Evolutionary conservation across 2,113 vertebrate species (phyloP).

Genomic region (Sciurus niger): DNA sequence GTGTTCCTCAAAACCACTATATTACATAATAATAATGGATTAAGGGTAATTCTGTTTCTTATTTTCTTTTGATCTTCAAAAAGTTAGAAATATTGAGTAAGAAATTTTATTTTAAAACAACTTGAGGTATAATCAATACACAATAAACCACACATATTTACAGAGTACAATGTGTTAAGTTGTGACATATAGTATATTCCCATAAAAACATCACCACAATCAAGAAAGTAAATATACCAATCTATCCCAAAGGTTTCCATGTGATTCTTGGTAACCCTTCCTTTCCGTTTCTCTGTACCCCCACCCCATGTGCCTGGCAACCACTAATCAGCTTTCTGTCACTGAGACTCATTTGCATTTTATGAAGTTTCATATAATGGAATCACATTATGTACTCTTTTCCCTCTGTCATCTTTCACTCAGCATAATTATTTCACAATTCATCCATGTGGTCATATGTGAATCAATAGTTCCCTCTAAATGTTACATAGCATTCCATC

Average conservation of each 20-base stretch:
- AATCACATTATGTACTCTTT: neutral
- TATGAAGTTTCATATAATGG: neutral
- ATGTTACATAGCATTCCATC: neutral
- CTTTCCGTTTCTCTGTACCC: accelerated
- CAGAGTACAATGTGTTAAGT: neutral
- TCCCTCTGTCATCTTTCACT: neutral
- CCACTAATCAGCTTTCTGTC: neutral
- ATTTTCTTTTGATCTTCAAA: constrained; percentile 18
- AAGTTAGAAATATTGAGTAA: neutral
- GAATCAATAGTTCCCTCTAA: neutral
- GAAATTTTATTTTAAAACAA: constrained; percentile 1
- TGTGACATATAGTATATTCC: neutral
- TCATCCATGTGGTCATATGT: neutral
- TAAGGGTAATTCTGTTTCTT: neutral
- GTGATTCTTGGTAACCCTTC: neutral
- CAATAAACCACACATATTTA: neutral
- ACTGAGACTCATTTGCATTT: neutral
- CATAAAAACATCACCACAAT: constrained; percentile 1
- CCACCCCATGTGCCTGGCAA: neutral
- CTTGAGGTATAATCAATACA: neutral
- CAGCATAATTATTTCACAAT: constrained; percentile 13
- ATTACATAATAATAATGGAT: constrained; percentile 7
- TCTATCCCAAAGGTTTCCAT: neutral
- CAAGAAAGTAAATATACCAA: neutral
- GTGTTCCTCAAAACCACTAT: neutral